These are phyloP conservation scores for Leucoraja erinaceus DNA, from an alignment of 2,113 vertebrate genomes.

Conservation along the genomic window DNA sequence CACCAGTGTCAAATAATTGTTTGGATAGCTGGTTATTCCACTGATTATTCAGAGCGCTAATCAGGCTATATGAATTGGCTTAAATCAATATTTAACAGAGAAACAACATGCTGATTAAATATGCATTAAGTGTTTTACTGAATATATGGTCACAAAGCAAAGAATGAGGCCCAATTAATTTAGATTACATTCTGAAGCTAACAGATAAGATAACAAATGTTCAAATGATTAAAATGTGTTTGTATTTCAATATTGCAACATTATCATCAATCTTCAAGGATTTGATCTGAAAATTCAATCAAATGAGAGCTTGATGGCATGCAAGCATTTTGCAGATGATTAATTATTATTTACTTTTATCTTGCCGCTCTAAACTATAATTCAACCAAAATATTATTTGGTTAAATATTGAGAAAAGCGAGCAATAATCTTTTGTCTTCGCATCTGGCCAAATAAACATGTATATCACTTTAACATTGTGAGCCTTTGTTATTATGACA, in stretches of 20 bases:
- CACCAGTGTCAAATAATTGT: neutral
- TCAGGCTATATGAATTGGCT: conserved; percentile 13
- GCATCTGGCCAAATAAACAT: neutral
- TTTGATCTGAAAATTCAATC: neutral
- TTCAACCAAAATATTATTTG: neutral
- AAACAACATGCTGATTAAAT: conserved; percentile 2
- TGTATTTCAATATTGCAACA: neutral
- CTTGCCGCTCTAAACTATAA: neutral
- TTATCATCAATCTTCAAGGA: neutral
- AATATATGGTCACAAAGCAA: neutral
- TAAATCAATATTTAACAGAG: neutral
- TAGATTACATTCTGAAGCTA: conserved; percentile 28
- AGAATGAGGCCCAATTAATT: conserved; percentile 21
- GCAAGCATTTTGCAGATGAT: neutral
- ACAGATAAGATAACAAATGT: conserved; percentile 8
- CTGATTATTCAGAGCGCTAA: neutral
- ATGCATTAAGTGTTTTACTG: neutral
- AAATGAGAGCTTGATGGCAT: neutral
- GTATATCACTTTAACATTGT: neutral
- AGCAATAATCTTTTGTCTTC: neutral
- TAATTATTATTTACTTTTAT: neutral
- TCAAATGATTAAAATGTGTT: neutral
- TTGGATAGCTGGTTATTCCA: neutral
- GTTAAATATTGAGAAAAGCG: neutral
- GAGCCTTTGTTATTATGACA: no score